Evolutionary conservation across 2,113 vertebrate genomes (phyloP).

Genomic region (Cichladusa arquata): DNA sequence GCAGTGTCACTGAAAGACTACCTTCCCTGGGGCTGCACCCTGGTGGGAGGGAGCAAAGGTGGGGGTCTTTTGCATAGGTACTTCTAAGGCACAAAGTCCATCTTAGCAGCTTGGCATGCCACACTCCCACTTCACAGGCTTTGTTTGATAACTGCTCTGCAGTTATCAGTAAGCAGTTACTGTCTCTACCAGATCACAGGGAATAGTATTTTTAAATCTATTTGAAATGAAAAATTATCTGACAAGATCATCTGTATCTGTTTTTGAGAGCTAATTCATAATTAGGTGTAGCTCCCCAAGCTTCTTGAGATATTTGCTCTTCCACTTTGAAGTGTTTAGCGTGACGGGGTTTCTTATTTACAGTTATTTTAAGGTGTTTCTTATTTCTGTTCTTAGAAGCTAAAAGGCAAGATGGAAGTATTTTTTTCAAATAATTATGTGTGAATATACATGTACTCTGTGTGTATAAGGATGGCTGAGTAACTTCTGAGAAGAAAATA

Average conservation of each 20-base stretch:
- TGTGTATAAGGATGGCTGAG: background rate
- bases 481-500: background rate
- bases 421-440: background rate
- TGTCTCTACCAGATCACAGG: background rate
- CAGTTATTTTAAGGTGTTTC: constrained; percentile 46
- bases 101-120: background rate
- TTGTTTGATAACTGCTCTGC: background rate
- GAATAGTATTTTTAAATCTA: background rate
- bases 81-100: background rate
- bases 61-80: background rate
- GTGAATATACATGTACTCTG: background rate
- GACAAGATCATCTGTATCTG: constrained; percentile 18
- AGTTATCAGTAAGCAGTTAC: background rate
- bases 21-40: background rate
- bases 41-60: background rate
- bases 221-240: constrained; percentile 11
- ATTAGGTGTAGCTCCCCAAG: constrained; percentile 10
- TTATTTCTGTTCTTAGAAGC: constrained; percentile 16
- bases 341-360: constrained; percentile 26
- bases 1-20: background rate
- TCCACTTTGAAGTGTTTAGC: constrained; percentile 34
- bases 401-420: background rate
- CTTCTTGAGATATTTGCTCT: constrained; percentile 14
- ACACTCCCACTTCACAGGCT: rapidly evolving
- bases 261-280: constrained; percentile 5